Conservation (phyloP, 2,113 vertebrate genomes). For the Mastomys coucha region DNA sequence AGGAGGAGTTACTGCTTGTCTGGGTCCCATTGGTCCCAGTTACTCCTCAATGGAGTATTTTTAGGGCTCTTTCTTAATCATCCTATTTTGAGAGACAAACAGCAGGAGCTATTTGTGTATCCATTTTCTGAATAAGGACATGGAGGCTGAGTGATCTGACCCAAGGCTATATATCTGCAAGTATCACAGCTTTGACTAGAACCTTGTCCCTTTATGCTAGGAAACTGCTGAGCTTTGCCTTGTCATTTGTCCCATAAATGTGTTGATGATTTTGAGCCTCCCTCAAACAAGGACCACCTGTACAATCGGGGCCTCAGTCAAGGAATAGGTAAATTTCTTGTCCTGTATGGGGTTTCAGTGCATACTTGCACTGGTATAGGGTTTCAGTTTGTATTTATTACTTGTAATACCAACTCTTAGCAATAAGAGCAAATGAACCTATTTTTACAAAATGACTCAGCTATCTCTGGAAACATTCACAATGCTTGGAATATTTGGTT, state of each 20-base stretch:
- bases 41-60: background rate
- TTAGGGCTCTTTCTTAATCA: background rate
- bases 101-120: background rate
- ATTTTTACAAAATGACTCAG: constrained; percentile 78
- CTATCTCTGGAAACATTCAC: constrained; percentile 77
- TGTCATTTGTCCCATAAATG: background rate
- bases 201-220: background rate
- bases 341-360: background rate
- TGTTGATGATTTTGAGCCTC: background rate
- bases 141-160: background rate
- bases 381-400: constrained; percentile 65
- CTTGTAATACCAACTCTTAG: constrained; percentile 57
- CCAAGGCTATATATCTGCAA: background rate
- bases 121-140: background rate
- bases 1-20: too few relatives aligned
- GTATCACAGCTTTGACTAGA: background rate
- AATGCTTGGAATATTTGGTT: constrained; percentile 74
- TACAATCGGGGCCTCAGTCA: background rate
- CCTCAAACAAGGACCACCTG: background rate
- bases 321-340: background rate
- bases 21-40: too few relatives aligned
- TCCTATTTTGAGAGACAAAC: background rate
- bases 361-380: background rate
- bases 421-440: constrained; percentile 66
- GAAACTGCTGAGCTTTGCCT: background rate